A percentile compares a stretch with the other conserved stretches of the same genome.
Evolutionary conservation across 2,113 vertebrate genomes (phyloP).

Genomic region (Holacanthus passer): DNA sequence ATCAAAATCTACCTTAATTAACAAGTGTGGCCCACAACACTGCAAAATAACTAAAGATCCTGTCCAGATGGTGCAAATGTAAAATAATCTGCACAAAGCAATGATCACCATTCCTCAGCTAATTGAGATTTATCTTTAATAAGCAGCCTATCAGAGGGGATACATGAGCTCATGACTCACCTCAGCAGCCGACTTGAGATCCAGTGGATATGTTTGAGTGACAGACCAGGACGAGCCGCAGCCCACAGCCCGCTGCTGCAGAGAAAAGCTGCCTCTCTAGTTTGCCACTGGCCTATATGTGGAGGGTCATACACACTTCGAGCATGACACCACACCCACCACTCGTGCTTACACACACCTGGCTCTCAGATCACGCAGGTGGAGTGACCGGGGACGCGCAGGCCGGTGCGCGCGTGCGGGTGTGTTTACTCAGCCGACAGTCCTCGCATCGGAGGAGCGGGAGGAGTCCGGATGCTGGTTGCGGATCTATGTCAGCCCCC

Average conservation of each 20-base stretch:
- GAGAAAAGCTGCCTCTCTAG: constrained; percentile 73
- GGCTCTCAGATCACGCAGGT: constrained; percentile 58
- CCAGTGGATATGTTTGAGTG: constrained; percentile 10
- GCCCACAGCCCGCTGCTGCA: constrained; percentile 55
- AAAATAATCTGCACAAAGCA: not conserved
- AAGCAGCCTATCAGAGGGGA: not conserved
- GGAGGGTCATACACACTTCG: constrained; percentile 45
- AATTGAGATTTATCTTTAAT: not conserved
- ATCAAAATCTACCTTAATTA: not conserved
- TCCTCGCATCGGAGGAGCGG: not conserved
- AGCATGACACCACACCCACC: constrained; percentile 75
- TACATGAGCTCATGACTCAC: constrained; percentile 63
- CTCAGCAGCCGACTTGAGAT: constrained; percentile 44
- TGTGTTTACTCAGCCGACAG: not conserved
- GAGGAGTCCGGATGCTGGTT: not conserved
- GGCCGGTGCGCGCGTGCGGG: not conserved
- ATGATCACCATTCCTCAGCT: not conserved
- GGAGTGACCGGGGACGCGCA: constrained; percentile 24
- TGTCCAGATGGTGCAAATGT: not conserved
- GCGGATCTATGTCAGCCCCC: not conserved
- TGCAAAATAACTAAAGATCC: not conserved
- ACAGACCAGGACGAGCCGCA: constrained; percentile 54
- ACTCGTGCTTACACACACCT: constrained; percentile 69
- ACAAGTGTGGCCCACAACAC: not conserved
- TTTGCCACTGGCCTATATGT: constrained; percentile 61